Evolutionary conservation across 2,797 vertebrate genomes (phyloP), one percentile per base, ranked within the genome.

Genomic region (Trachops cirrhosus): DNA sequence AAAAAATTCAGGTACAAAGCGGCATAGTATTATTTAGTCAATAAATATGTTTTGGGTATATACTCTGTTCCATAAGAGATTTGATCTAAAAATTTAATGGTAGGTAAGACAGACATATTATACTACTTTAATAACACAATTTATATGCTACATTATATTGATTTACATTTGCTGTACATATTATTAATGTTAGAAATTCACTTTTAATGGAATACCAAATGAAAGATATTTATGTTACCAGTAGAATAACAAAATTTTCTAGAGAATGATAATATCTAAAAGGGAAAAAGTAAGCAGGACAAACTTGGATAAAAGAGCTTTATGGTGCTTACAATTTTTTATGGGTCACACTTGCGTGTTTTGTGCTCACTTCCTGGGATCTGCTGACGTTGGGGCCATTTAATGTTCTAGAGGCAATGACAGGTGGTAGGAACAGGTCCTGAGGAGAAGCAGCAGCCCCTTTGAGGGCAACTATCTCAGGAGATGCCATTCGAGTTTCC

Each of bases 161-260:
- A 91, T 92, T 79, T 83, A 89, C 52, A 39, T 71, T 91, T 84
- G 1, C 41, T 71, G 21, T 89, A 1, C 14, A 18, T 74, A 34
- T 54, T 29, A 74, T 67, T 83, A 54, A 8, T 71, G 39, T 62
- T 91, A 74, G 29, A 89, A 78, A 83, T 68, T 93, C 16, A 73
- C 79, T 86, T 86, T 87, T 83, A 79, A 70, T 75, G 32, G 50
- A 87, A 68, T 10, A 87, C 52, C n/a, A 52, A 92, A 90, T 82
- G 29, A 85, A 89, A 89, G 4, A 34, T 70, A 87, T 62, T 34
- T 12, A 7, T 70, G 8, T 85, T 85, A 50, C 5, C n/a, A 52
- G 34, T 44, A 52, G 10, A 48, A 90, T 91, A 48, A 59, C 44
- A 0, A 0, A 24, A 41, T 19, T 32, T 78, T 78, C 21, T 22